phyloP scores from a whole-genome alignment of 2,113 vertebrate species.

The Paraplagusia blochii region DNA sequence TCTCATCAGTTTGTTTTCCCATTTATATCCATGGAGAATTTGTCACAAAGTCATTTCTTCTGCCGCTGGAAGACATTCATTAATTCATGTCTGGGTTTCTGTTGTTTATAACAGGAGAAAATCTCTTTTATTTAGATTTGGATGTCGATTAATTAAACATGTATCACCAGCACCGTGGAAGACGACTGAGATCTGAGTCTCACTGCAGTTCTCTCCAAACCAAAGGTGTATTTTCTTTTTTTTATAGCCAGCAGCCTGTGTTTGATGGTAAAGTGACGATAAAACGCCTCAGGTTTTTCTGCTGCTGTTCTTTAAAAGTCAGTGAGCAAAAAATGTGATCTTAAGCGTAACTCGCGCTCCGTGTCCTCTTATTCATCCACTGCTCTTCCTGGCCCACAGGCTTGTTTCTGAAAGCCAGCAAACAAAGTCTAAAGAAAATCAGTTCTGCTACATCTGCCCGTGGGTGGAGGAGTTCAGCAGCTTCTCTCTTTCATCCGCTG shows the following conservation, averaged over 20 bases:
- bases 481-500: slow-evolving; percentile 30
- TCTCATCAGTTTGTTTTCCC: too few species aligned
- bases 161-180: too few species aligned
- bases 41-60: too few species aligned
- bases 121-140: too few species aligned
- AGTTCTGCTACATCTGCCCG: slow-evolving; percentile 10
- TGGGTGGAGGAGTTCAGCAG: slow-evolving; percentile 4
- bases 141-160: too few species aligned
- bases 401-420: slow-evolving; percentile 1
- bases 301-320: slow-evolving; percentile 1
- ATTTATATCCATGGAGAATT: too few species aligned
- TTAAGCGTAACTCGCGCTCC: slow-evolving; percentile 5
- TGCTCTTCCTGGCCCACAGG: slow-evolving; percentile 2
- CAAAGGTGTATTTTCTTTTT: slow-evolving; percentile 4
- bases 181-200: too few species aligned
- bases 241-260: slow-evolving; percentile 1
- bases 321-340: background rate
- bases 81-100: too few species aligned
- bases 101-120: too few species aligned
- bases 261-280: background rate
- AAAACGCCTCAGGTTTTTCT: background rate
- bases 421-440: slow-evolving; percentile 12
- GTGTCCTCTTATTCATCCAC: background rate
- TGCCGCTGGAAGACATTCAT: too few species aligned
- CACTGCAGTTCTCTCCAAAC: too few species aligned